These are phyloP conservation scores for Odontocerum albicorne DNA, from an alignment of 2,888 invertebrate genomes.

Conservation along the genomic window DNA sequence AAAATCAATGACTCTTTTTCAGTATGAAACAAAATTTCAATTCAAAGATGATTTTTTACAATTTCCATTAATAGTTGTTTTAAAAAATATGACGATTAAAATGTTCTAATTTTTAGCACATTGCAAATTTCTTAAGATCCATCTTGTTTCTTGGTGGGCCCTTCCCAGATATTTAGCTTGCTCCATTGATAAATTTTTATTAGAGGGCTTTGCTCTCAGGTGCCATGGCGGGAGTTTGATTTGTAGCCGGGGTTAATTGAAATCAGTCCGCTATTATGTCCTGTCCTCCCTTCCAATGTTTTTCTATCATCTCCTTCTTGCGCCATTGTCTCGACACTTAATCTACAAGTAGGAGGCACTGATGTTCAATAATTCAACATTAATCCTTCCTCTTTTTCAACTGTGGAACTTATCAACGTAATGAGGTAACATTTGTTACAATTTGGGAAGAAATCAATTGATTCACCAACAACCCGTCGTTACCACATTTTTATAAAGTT, in stretches of 20 bases:
- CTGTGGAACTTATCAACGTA: constrained; percentile 12
- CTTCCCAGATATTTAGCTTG: neutral
- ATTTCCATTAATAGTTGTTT: too few species aligned
- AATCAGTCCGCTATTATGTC: constrained; percentile 54
- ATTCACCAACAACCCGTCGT: too few species aligned
- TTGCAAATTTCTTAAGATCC: too few species aligned
- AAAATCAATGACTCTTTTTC: too few species aligned
- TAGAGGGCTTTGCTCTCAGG: neutral
- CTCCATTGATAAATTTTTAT: constrained; percentile 10
- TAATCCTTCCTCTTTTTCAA: constrained; percentile 2
- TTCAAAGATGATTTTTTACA: too few species aligned
- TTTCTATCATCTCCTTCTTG: constrained; percentile 7
- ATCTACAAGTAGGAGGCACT: constrained; percentile 12
- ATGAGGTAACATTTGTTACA: constrained; percentile 8
- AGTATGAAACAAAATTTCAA: too few species aligned
- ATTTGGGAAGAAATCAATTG: too few species aligned
- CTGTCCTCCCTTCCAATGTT: constrained; percentile 35
- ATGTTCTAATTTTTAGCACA: too few species aligned
- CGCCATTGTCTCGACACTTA: constrained; percentile 9
- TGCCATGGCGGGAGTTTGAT: constrained; percentile 43
- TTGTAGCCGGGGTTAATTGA: constrained; percentile 57
- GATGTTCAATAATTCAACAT: constrained; percentile 5
- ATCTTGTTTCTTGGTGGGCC: neutral
- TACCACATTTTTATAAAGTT: too few species aligned
- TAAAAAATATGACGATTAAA: too few species aligned